A percentile compares a stretch with the other conserved stretches of the same genome.
Conservation (phyloP, 2,888 invertebrate genomes). For the Marronus borbonicus region DNA sequence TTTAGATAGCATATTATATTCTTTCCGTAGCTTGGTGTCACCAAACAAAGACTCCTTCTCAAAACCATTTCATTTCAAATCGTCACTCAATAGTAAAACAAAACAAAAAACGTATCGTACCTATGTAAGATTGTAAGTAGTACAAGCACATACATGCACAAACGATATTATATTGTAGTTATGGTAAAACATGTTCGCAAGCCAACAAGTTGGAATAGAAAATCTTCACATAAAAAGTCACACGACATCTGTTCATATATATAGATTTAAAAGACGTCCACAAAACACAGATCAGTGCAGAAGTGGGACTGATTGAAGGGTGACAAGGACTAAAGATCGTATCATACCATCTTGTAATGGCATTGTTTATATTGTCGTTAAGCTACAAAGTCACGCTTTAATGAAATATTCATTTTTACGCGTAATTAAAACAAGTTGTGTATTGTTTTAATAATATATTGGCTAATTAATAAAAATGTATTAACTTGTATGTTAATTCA, state of each 20-base stretch:
- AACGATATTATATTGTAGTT: constrained; percentile 44
- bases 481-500: too few relatives aligned
- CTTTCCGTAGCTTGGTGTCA: not conserved
- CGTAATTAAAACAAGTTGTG: too few relatives aligned
- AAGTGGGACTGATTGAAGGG: constrained; percentile 7
- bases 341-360: not conserved
- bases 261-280: constrained; percentile 29
- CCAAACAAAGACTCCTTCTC: constrained; percentile 4
- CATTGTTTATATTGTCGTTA: not conserved
- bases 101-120: constrained; percentile 13
- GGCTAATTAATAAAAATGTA: too few relatives aligned
- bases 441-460: too few relatives aligned
- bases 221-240: constrained; percentile 37
- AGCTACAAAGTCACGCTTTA: not conserved
- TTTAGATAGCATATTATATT: not conserved
- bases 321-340: not conserved
- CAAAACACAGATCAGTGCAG: constrained; percentile 33
- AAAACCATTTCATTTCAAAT: constrained; percentile 30
- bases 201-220: constrained; percentile 41
- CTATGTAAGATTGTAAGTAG: constrained; percentile 38
- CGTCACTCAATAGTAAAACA: constrained; percentile 18
- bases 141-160: constrained; percentile 53
- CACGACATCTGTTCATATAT: constrained; percentile 28
- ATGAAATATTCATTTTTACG: not conserved
- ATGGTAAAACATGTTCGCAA: constrained; percentile 39